Evolutionary conservation across 2,113 vertebrate genomes (phyloP).

Genomic region (Myotis yumanensis): DNA sequence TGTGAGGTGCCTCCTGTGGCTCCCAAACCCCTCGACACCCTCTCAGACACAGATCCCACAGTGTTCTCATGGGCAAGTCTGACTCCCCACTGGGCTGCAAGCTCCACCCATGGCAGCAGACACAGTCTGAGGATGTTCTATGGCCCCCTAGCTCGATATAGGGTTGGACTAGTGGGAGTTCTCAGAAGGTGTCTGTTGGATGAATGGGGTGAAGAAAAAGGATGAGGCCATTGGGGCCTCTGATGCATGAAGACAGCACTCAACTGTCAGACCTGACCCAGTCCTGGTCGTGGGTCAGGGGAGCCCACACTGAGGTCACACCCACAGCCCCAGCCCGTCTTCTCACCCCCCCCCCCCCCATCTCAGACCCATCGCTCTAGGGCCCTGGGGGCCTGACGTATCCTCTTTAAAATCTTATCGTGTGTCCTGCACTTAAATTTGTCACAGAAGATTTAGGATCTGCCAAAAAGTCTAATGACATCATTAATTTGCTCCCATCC

Average conservation of each 20-base stretch:
- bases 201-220: neutral
- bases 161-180: neutral
- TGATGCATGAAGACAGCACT: neutral
- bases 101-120: neutral
- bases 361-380: conserved; percentile 46
- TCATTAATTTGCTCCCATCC: conserved; percentile 78
- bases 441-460: conserved; percentile 74
- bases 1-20: neutral
- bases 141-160: neutral
- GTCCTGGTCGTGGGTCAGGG: no score
- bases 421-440: conserved; percentile 72
- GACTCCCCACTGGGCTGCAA: neutral
- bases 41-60: neutral
- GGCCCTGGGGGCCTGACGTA: conserved; percentile 20
- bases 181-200: neutral
- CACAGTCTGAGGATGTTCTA: neutral
- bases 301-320: neutral
- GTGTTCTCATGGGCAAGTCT: neutral
- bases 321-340: neutral
- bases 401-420: conserved; percentile 76
- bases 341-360: neutral
- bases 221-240: neutral
- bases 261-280: neutral
- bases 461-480: conserved; percentile 78
- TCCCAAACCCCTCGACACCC: neutral